Base-by-base conservation (phyloP, 35 echinoderm and acorn worm species). In the Ophioderma brevispina region DNA sequence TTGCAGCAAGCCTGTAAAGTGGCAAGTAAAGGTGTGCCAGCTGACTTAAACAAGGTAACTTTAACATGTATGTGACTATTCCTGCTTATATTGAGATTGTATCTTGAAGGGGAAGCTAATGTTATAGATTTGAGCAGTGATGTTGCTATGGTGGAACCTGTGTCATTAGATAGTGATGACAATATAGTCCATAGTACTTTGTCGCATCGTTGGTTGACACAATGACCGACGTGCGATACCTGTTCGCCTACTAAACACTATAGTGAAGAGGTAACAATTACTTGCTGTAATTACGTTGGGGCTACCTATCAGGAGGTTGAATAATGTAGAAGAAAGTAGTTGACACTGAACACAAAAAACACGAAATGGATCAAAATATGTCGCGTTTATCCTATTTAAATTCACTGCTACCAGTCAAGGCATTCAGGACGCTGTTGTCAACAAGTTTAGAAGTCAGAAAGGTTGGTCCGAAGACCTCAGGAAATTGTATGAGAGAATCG, bases 181-280 rank as follows among this genome's bases (percentile, higher is more conserved):
- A n/a, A n/a, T n/a, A n/a, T n/a, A n/a, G n/a, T 21, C 76, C 55
- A 38, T 31, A 59, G 34, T 38, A 56, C 14, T 36, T 80, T 78
- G 76, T 33, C 83, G 40, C 4, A n/a, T 78, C 33, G 14, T 13
- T 92, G 37, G 55, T 92, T 46, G 76, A 40, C 37, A 18, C 0
- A 79, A 0, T 46, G 77, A 39, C 38, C 79, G 90, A 92, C 36
- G 64, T 81, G 77, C 52, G 38, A 86, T 87, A 14, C 90, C 90
- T 32, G 31, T 92, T 5, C 37, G 90, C 32, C n/a, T 92, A 36
- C 36, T 92, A 78, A 92, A 86, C 55, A 70, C 84, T 41, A 46
- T 76, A 25, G 43, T n/a, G 83, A 86, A 78, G 59, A 70, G 1
- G n/a, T 70, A n/a, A n/a, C 23, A 25, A 70, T 17, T 46, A 8